Base-by-base conservation (phyloP, 2,113 vertebrate genomes). In the Megaceryle maxima region DNA sequence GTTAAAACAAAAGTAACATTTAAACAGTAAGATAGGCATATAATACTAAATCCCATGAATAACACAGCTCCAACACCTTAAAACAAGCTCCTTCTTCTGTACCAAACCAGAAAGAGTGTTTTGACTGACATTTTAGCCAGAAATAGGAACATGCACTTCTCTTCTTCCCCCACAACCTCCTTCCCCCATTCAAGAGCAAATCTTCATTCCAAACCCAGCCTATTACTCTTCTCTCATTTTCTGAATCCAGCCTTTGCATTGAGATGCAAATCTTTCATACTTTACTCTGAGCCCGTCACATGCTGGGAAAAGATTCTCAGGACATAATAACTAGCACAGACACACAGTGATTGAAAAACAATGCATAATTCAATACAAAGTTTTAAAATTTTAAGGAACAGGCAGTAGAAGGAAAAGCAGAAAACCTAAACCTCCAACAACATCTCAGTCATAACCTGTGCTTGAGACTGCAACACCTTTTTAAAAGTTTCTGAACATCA, bases 301-400 rank as follows among this genome's bases (percentile, higher is more conserved):
- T 5, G 28, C 72, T 77, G 22, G 46, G 67, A 92, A 70, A 87
- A 68, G 67, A 91, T 68, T 93, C 63, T n/a, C 55, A 87, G 55
- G 59, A 81, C 50, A 16, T 48, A 84, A 70, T 31, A 89, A 85
- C 62, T 48, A 83, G 57, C 25, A 33, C n/a, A 93, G 46, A 57
- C 37, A 79, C 37, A 62, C 11, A 76, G 70, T 31, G 12, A 82
- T 12, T 92, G 73, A 94, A 93, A 92, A 78, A 57, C 31, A 92
- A 87, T 93, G 50, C 62, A 93, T 95, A 91, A 91, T 91, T 87
- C 81, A 97, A 69, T 10, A 50, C 1, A 6, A 91, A 84, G 50
- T 66, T 92, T 92, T 88, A 85, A 92, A 84, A 66, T 87, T 94
- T 92, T 87, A 94, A 94, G 53, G 43, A 92, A 48, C 69, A 94